Base-by-base conservation (phyloP, 2,797 vertebrate genomes). In the Danio kyathit region DNA sequence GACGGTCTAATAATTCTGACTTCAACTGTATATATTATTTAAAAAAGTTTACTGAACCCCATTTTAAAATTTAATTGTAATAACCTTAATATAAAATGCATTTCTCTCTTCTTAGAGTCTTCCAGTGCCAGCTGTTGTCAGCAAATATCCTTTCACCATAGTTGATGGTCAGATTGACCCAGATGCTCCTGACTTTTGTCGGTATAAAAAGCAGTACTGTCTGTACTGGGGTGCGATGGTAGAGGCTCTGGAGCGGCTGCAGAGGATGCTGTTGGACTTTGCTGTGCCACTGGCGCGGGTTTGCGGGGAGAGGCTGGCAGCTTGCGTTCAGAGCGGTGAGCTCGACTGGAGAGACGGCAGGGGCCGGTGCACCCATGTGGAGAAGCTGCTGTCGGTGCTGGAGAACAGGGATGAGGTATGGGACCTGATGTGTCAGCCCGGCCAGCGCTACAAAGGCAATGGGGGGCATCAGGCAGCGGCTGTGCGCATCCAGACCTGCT, bases 391-490 rank as follows among this genome's bases (percentile, higher is more conserved):
- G 14, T 93, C 93, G 0, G 90, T 94, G 79, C 82, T 95, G 14
- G 94, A 96, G 88, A 93, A 96, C 80, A 83, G 83, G 0, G 57
- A 88, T 63, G 74, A 89, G 11, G 91, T 96, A 80, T 86, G 86
- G 69, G 88, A 84, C 74, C 74, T 93, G 69, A 49, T 95, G 48
- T 86, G 54, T 7, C 60, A 72, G 41, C 94, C 94, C 3, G 96
- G 91, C 86, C 96, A 91, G 84, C 91, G 94, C 60, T 95, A 93
- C 89, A 93, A 89, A 86, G 95, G 95, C 82, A 92, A 85, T 46
- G 89, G 91, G 21, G 95, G 95, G 5, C 41, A 2, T 0, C 70
- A 86, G 11, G 88, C 83, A 0, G 96, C 96, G 2, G 93, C 93
- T 21, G 80, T 88, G 44, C 90, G 65, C 88, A 93, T 96, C 82